Percentiles rank a stretch among this genome's conserved stretches.
Conservation (phyloP, 64 coral and sea anemone genomes). For the Montipora capricornis region DNA sequence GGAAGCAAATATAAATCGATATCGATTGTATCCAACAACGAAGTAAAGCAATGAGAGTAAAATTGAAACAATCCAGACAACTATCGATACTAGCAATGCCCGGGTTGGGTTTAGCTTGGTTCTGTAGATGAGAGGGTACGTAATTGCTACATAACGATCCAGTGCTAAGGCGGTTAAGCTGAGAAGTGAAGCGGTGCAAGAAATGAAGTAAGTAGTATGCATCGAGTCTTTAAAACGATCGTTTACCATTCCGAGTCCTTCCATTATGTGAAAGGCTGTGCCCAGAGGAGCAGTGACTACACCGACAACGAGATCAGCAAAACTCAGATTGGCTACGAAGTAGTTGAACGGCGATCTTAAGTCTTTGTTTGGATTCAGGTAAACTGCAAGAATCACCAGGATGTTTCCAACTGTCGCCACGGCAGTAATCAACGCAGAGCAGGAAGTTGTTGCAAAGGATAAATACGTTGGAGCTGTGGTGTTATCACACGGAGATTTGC, state of each 20-base stretch:
- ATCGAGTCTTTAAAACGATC: not conserved
- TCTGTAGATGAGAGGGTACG: slow-evolving; percentile 55
- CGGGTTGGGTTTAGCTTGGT: slow-evolving; percentile 38
- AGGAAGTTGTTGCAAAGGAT: slow-evolving; percentile 51
- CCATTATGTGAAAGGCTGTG: not conserved
- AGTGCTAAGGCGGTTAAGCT: slow-evolving; percentile 73
- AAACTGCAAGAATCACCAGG: slow-evolving; percentile 59
- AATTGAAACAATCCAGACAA: slow-evolving; percentile 65
- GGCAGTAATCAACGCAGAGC: slow-evolving; percentile 17
- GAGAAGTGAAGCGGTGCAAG: slow-evolving; percentile 80
- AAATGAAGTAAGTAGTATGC: slow-evolving; percentile 72
- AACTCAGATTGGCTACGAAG: slow-evolving; percentile 66
- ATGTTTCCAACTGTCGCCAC: slow-evolving; percentile 60
- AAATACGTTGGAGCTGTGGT: slow-evolving; percentile 25
- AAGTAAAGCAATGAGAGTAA: slow-evolving; percentile 61
- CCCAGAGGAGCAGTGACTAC: not conserved
- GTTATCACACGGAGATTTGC: not conserved
- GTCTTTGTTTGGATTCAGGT: slow-evolving; percentile 71
- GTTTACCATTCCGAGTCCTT: not conserved
- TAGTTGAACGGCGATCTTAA: slow-evolving; percentile 78
- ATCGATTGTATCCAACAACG: slow-evolving; percentile 58
- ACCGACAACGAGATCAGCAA: slow-evolving; percentile 77
- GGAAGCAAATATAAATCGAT: slow-evolving; percentile 71
- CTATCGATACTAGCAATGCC: slow-evolving; percentile 15
- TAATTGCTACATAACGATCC: slow-evolving; percentile 69